Evolutionary conservation across 2,888 invertebrate genomes (phyloP), one percentile per base, ranked within the genome.

Genomic region (Ophion slaviceki): DNA sequence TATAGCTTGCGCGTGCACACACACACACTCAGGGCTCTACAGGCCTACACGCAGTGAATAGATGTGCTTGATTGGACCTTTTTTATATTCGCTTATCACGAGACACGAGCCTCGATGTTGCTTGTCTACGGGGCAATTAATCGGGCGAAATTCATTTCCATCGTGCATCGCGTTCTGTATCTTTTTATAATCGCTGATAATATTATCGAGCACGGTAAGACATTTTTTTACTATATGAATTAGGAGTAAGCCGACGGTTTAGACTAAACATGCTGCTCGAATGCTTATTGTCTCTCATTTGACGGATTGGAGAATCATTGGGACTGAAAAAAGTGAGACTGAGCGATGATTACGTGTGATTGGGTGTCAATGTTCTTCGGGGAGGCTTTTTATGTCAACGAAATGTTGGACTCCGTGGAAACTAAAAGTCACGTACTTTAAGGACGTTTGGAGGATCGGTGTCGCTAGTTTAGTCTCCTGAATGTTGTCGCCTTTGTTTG

Each of bases 61-160:
- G 47, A 36, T 24, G 24, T 28, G 28, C 45, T 28, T 72, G 72
- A 75, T 81, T 85, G 71, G 59, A 57, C 47, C 28, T 3, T 59
- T 82, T 71, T 67, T 17, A 57, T 68, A 57, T 82, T 53, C 32
- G 40, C 78, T 47, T 59, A 28, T 47, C 82, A 62, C 59, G 61
- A 14, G 53, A 40, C 40, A 28, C 40, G 68, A 40, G 72, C 10
- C 66, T 80, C 66, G 76, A 36, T 62, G 62, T 71, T 53, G 71
- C 74, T 45, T n/a, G 53, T 82, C 76, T 77, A 7, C 66, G 61
- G 7, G 32, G 61, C 66, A 59, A 80, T 85, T 82, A 79, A 85
- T 79, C 75, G 66, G 32, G 71, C 45, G 61, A 61, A 79, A 70
- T 79, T 61, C 66, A 45, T 59, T 80, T 68, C 61, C 20, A 47